phyloP scores from a whole-genome alignment of 2,888 invertebrate species.

The Chrysomela aeneicollis region DNA sequence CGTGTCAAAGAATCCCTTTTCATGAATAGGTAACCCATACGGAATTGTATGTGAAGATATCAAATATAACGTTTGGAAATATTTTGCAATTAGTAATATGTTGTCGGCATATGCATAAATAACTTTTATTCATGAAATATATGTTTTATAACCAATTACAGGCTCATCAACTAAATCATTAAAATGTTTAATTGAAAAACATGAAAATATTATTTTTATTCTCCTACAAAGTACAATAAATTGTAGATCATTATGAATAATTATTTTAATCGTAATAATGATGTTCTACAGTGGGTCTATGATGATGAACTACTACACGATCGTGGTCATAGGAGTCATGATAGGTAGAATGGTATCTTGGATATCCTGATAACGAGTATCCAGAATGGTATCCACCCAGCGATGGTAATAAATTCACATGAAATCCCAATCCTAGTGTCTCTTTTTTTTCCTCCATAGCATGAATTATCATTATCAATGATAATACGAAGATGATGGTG shows the following conservation, averaged over 20 bases:
- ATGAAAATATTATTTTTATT: background rate
- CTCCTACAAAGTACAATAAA: background rate
- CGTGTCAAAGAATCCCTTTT: too few species aligned
- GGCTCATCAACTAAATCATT: too few species aligned
- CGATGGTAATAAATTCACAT: background rate
- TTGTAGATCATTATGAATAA: background rate
- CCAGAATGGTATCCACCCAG: constrained; percentile 8
- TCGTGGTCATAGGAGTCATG: constrained; percentile 19
- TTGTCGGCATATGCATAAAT: too few species aligned
- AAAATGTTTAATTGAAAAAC: too few species aligned
- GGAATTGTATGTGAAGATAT: too few species aligned
- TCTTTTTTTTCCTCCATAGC: constrained; percentile 16
- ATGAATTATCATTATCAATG: background rate
- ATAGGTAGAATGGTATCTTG: background rate
- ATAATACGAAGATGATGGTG: background rate
- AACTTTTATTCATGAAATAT: too few species aligned
- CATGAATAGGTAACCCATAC: too few species aligned
- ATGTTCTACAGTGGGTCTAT: constrained; percentile 17
- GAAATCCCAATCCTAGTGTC: constrained; percentile 19
- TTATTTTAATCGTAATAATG: constrained; percentile 18
- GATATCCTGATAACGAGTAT: background rate
- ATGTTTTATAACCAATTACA: too few species aligned
- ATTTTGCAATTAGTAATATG: too few species aligned
- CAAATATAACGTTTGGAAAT: too few species aligned
- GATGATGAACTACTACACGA: constrained; percentile 21